Evolutionary conservation across 2,797 vertebrate species (phyloP).

Genomic region (Poecile montanus): DNA sequence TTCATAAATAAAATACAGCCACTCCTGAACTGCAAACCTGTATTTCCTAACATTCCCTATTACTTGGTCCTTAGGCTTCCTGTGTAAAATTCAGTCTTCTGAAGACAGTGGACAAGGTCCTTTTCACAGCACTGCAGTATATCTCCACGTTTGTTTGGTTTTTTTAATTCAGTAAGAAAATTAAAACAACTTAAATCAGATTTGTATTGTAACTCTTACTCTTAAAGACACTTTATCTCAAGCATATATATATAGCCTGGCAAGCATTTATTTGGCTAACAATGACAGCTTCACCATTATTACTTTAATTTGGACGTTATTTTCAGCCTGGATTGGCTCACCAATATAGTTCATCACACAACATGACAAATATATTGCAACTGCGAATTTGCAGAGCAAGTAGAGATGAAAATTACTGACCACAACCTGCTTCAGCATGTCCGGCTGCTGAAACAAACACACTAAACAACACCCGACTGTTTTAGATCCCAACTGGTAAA

Average conservation of each 20-base stretch:
- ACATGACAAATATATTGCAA: background rate
- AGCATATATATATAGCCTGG: background rate
- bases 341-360: background rate
- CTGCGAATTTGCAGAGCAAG: background rate
- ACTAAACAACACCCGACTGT: background rate
- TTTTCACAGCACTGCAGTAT: background rate
- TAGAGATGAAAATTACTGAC: background rate
- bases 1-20: background rate
- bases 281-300: background rate
- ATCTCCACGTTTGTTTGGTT: background rate
- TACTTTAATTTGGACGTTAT: background rate
- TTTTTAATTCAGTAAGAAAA: background rate
- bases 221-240: background rate
- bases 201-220: background rate
- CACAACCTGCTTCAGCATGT: background rate
- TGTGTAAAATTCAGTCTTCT: background rate
- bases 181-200: background rate
- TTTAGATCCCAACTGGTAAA: slow-evolving; percentile 2
- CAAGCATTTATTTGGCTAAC: background rate
- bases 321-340: background rate
- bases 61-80: background rate
- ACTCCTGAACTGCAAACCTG: background rate
- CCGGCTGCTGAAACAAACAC: background rate
- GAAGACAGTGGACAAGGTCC: background rate
- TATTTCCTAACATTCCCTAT: background rate